A percentile compares a stretch with the other conserved stretches of the same genome.
Conservation (phyloP, 2,113 vertebrate species). For the Oncorhynchus mykiss region DNA sequence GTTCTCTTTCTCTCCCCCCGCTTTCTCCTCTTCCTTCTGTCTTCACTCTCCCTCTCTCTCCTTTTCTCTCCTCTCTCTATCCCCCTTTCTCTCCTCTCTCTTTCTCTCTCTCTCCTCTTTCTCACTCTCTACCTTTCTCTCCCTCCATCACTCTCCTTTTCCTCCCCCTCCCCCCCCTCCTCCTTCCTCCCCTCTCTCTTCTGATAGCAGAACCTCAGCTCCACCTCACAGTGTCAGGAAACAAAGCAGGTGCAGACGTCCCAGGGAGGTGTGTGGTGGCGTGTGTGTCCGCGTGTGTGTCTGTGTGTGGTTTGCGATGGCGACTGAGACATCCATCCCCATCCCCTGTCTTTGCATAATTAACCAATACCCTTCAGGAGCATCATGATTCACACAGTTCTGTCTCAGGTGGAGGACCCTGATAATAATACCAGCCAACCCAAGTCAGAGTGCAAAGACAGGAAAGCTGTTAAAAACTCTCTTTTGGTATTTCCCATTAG, state of each 20-base stretch:
- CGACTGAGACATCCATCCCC: conserved; percentile 3
- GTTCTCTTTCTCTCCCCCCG: neutral
- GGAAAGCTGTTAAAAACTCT: neutral
- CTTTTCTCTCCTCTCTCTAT: too few species aligned
- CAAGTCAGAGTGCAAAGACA: neutral
- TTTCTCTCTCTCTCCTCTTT: too few species aligned
- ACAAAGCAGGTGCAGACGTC: conserved; percentile 48
- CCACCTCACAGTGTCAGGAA: conserved; percentile 29
- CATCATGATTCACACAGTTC: too few species aligned
- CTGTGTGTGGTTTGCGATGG: conserved; percentile 7
- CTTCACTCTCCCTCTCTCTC: too few species aligned
- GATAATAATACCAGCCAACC: conserved; percentile 2
- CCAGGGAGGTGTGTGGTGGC: conserved; percentile 25
- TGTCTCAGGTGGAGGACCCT: neutral
- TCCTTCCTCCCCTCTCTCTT: neutral
- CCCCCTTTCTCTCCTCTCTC: too few species aligned
- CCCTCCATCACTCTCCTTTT: neutral
- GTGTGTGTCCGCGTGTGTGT: conserved; percentile 3
- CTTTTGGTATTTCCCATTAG: too few species aligned
- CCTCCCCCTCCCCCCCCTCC: neutral
- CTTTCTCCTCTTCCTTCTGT: neutral
- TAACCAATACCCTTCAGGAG: conserved; percentile 47
- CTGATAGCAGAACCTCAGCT: neutral
- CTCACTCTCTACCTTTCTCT: too few species aligned
- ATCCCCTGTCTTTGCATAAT: conserved; percentile 48